phyloP scores from a whole-genome alignment of 1,140 invertebrate genomes.

The Portunus trituberculatus region DNA sequence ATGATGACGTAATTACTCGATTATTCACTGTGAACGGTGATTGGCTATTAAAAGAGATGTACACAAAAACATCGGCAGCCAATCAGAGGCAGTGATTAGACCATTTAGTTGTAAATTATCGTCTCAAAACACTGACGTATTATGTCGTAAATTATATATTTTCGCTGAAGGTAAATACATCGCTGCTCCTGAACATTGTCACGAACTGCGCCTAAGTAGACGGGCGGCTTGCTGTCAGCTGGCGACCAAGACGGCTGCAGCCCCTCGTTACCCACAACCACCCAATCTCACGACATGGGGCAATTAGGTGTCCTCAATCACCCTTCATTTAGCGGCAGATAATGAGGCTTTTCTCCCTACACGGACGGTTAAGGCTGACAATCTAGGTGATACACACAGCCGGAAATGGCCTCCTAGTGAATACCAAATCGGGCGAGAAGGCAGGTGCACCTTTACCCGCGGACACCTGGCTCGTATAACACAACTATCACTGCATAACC shows the following conservation, averaged over 20 bases:
- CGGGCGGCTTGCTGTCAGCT: conserved; percentile 28
- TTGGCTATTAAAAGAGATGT: conserved; percentile 69
- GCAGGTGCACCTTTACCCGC: neutral
- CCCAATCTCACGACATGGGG: conserved; percentile 50
- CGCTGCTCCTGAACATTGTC: conserved; percentile 40
- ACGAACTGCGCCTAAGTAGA: conserved; percentile 58
- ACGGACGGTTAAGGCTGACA: conserved; percentile 42
- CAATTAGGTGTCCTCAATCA: conserved; percentile 48
- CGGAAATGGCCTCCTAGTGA: conserved; percentile 18
- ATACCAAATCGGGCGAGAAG: conserved; percentile 5
- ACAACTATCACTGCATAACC: neutral
- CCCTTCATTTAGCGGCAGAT: conserved; percentile 53
- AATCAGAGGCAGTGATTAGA: conserved; percentile 68
- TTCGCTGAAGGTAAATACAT: conserved; percentile 58
- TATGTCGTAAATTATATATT: conserved; percentile 67
- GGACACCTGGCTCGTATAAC: conserved; percentile 28
- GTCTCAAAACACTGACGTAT: conserved; percentile 65
- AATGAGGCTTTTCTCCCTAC: conserved; percentile 43
- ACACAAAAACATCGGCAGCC: conserved; percentile 64
- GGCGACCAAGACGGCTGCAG: conserved; percentile 47
- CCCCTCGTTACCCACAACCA: conserved; percentile 49
- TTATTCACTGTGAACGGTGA: conserved; percentile 59
- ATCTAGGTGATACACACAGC: conserved; percentile 27
- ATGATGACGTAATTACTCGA: conserved; percentile 66
- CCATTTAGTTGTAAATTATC: conserved; percentile 68